phyloP scores from a whole-genome alignment of 1,140 invertebrate species.

The Tribolium madens region DNA sequence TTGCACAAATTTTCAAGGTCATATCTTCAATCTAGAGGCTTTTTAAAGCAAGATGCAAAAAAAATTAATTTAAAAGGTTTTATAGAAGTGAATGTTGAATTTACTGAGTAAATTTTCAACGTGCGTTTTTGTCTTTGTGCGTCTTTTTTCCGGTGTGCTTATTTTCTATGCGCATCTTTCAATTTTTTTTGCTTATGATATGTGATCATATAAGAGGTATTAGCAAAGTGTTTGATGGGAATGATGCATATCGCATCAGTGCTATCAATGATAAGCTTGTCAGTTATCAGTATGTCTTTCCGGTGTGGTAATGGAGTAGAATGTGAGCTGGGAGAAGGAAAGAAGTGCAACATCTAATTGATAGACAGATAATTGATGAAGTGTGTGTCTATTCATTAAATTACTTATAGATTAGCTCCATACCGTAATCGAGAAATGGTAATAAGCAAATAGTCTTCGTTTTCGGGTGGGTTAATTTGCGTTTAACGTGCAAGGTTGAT shows the following conservation, averaged over 20 bases:
- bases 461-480: neutral
- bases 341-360: neutral
- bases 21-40: too few species aligned
- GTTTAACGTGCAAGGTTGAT: neutral
- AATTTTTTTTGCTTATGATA: too few species aligned
- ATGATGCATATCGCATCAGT: too few species aligned
- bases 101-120: too few species aligned
- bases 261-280: neutral
- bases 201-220: too few species aligned
- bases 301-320: neutral
- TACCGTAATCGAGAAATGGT: neutral
- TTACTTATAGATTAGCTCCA: slow-evolving; percentile 13
- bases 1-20: too few species aligned
- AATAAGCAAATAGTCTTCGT: slow-evolving; percentile 3
- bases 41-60: too few species aligned
- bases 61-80: too few species aligned
- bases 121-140: too few species aligned
- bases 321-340: neutral
- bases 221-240: neutral
- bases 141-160: too few species aligned
- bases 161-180: too few species aligned
- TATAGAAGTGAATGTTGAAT: too few species aligned
- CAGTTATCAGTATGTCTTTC: neutral
- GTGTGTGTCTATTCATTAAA: neutral
- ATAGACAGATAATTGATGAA: neutral